Evolutionary conservation across 2,113 vertebrate species (phyloP).

Genomic region (Podarcis muralis): DNA sequence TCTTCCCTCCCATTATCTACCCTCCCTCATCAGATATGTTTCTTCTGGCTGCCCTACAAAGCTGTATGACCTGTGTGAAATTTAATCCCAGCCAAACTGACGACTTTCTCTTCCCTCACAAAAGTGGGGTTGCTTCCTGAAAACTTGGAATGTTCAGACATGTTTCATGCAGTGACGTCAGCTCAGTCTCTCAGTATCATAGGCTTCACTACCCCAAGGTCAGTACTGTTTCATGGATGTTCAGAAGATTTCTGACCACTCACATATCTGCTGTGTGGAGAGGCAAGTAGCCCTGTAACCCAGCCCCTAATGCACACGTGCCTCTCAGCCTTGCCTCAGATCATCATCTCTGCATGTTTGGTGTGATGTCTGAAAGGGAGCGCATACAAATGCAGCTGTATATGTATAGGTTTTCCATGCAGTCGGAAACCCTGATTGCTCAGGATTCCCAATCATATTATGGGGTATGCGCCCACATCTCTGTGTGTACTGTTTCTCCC

Average conservation of each 20-base stretch:
- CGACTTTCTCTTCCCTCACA: too few relatives aligned
- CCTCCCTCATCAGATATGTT: too few relatives aligned
- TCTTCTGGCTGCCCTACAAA: too few relatives aligned
- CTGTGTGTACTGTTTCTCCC: neutral
- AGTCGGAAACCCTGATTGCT: neutral
- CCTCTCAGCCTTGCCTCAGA: neutral
- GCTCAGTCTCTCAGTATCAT: too few relatives aligned
- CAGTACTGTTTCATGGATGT: neutral
- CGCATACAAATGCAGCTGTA: neutral
- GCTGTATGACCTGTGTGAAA: too few relatives aligned
- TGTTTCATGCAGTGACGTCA: neutral
- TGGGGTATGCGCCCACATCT: too few relatives aligned
- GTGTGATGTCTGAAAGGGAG: neutral
- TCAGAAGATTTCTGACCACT: neutral
- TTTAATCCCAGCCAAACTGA: too few relatives aligned
- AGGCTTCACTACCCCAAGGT: neutral
- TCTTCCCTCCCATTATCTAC: too few relatives aligned
- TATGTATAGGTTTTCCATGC: neutral
- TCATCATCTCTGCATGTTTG: neutral
- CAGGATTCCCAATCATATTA: neutral
- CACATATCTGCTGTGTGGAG: neutral
- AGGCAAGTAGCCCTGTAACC: neutral
- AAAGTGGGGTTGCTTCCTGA: too few relatives aligned
- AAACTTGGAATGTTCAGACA: too few relatives aligned
- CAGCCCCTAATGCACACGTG: neutral